Percentiles rank a stretch among this genome's conserved stretches.
Conservation (phyloP, 2,888 invertebrate species). For the Caenorhabditis sp. region DNA sequence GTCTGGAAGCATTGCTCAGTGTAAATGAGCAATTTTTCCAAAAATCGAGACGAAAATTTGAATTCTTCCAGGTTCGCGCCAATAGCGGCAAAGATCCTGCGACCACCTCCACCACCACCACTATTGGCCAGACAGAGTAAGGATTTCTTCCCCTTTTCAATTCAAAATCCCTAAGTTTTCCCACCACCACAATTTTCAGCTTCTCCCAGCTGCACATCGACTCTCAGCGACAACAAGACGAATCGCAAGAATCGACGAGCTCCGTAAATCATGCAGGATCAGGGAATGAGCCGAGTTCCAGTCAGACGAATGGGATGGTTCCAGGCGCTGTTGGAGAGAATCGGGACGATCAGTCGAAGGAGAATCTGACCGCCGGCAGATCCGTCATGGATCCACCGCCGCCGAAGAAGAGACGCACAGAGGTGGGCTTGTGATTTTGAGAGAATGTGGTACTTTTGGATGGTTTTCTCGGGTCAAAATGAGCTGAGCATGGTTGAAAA, state of each 20-base stretch:
- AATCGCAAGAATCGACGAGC: too few relatives aligned
- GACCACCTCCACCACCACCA: too few relatives aligned
- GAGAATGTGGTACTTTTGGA: too few relatives aligned
- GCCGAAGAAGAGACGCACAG: conserved; percentile 67
- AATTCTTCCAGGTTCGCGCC: conserved; percentile 7
- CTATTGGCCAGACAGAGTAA: neutral
- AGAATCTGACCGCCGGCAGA: neutral
- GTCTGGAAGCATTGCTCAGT: too few relatives aligned
- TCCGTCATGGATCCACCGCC: conserved; percentile 48
- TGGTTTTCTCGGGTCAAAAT: too few relatives aligned
- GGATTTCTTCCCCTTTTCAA: neutral
- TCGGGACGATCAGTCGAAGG: neutral
- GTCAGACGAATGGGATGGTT: neutral
- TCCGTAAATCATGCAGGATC: too few relatives aligned
- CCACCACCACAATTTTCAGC: conserved; percentile 1
- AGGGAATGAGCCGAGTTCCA: conserved; percentile 8
- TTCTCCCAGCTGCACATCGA: conserved; percentile 5
- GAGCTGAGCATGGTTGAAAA: neutral
- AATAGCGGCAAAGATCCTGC: neutral
- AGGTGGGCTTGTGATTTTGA: neutral
- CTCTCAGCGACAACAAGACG: neutral
- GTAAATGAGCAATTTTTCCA: neutral
- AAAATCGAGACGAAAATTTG: neutral
- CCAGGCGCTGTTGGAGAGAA: neutral
- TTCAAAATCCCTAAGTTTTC: conserved; percentile 5